Evolutionary conservation across 2,113 vertebrate species (phyloP).

Genomic region (Arizona elegans): DNA sequence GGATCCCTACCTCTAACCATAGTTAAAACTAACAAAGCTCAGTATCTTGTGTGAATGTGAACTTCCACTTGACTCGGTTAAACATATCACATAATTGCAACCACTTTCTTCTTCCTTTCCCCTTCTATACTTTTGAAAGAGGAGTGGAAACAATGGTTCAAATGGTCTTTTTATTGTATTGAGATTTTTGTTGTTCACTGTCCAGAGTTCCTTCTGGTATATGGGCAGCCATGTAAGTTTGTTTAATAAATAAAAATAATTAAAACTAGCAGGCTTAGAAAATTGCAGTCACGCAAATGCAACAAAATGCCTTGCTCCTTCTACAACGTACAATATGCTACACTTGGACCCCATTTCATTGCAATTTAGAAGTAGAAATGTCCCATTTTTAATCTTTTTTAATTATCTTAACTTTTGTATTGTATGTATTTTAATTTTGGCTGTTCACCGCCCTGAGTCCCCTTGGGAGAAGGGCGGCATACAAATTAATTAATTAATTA

Average conservation of each 20-base stretch:
- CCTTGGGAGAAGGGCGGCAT: no score
- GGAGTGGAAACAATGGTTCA: background rate
- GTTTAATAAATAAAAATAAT: background rate
- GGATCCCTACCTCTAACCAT: background rate
- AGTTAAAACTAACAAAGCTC: background rate
- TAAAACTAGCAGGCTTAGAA: background rate
- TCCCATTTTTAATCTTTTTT: background rate
- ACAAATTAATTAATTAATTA: no score
- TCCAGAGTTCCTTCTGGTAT: background rate
- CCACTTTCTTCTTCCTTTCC: background rate
- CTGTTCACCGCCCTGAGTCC: no score
- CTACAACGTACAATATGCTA: background rate
- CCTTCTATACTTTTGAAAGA: background rate
- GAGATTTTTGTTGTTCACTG: background rate
- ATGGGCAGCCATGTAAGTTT: background rate
- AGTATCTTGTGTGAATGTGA: background rate
- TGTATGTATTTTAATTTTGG: no score
- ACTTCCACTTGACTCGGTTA: background rate
- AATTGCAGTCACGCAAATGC: background rate
- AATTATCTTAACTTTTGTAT: no score
- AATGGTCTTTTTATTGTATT: background rate
- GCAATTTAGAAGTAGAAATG: background rate
- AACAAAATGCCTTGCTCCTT: background rate
- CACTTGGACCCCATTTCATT: background rate
- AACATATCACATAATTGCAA: background rate